phyloP scores from a whole-genome alignment of 2,888 invertebrate genomes.

The Anagyrus pseudococci region DNA sequence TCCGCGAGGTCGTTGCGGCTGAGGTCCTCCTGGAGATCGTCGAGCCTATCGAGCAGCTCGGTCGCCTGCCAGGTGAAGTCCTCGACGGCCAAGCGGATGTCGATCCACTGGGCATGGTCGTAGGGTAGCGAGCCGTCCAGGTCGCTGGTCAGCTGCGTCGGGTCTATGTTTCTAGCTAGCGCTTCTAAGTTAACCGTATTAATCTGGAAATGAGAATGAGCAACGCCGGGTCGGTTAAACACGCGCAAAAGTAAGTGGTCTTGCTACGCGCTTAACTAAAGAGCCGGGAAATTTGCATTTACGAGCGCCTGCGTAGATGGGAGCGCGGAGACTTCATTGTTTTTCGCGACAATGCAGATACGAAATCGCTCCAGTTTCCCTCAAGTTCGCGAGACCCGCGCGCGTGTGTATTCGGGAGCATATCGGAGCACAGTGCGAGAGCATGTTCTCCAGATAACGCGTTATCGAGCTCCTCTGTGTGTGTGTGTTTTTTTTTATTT shows the following conservation, averaged over 20 bases:
- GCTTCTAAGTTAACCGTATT: slow-evolving; percentile 96
- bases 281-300: too few species aligned
- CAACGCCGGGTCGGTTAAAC: background rate
- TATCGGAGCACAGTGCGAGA: too few species aligned
- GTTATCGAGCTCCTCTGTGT: too few species aligned
- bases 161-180: slow-evolving; percentile 90
- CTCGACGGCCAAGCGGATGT: slow-evolving; percentile 91
- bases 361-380: too few species aligned
- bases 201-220: slow-evolving; percentile 70
- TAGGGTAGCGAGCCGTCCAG: slow-evolving; percentile 93
- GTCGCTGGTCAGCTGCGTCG: slow-evolving; percentile 89
- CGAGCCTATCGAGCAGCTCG: slow-evolving; percentile 89
- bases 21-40: slow-evolving; percentile 92
- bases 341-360: too few species aligned
- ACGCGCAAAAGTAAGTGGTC: background rate
- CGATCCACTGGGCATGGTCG: slow-evolving; percentile 97
- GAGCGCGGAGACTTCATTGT: too few species aligned
- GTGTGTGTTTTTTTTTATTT: too few species aligned
- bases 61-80: slow-evolving; percentile 96
- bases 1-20: slow-evolving; percentile 93
- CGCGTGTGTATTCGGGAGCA: too few species aligned
- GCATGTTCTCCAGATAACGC: too few species aligned
- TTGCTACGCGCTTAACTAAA: too few species aligned
- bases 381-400: too few species aligned
- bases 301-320: too few species aligned